Percentiles rank a stretch among this genome's conserved stretches.
phyloP scores from a whole-genome alignment of 30 jellyfish, hydroid and myxozoan genomes.

The Hydractinia echinata region DNA sequence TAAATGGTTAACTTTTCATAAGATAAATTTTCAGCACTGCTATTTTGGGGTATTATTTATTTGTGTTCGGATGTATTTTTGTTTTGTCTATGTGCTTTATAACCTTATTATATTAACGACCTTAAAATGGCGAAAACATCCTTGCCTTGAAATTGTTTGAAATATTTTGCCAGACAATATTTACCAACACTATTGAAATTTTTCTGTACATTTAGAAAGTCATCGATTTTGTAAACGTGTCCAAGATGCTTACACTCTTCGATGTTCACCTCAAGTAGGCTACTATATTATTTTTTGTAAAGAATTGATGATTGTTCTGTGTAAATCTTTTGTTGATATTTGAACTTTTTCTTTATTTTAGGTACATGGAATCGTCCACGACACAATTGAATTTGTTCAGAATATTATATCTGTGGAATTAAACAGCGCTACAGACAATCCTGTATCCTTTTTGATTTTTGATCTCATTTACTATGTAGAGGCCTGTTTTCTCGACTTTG shows the following conservation, averaged over 20 bases:
- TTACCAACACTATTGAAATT: neutral
- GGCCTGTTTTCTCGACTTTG: neutral
- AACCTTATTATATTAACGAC: too few species aligned
- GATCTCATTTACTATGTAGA: neutral
- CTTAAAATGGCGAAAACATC: too few species aligned
- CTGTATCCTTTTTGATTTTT: conserved; percentile 45
- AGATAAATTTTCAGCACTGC: too few species aligned
- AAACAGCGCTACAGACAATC: conserved; percentile 96
- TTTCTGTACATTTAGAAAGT: conserved; percentile 44
- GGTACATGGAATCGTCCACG: conserved; percentile 93
- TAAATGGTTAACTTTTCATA: too few species aligned
- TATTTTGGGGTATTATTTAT: too few species aligned
- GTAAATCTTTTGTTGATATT: neutral
- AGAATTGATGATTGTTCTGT: too few species aligned
- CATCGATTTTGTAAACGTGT: conserved; percentile 79
- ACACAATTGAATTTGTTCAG: conserved; percentile 78
- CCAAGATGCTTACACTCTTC: conserved; percentile 89
- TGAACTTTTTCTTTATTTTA: conserved; percentile 2
- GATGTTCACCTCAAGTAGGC: conserved; percentile 90
- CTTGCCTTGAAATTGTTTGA: too few species aligned
- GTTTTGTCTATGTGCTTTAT: too few species aligned
- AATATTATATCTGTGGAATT: conserved; percentile 64
- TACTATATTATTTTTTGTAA: too few species aligned
- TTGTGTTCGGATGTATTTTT: too few species aligned
- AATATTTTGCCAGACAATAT: too few species aligned